phyloP scores from a whole-genome alignment of 64 coral and sea anemone genomes.

The Orbicella faveolata region DNA sequence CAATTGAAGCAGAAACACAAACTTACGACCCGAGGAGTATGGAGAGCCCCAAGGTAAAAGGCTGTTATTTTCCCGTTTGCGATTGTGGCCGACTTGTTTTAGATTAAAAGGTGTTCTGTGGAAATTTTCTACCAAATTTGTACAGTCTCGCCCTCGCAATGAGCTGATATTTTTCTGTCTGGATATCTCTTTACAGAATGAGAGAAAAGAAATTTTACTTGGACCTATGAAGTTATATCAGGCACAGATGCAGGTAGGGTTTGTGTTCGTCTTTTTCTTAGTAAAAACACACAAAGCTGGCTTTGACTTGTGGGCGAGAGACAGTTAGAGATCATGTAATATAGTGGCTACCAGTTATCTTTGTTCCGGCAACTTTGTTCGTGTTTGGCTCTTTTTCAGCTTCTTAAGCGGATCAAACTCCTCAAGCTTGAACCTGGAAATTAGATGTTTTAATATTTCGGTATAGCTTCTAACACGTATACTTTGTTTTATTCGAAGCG shows the following conservation, averaged over 20 bases:
- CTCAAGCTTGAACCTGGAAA: constrained; percentile 6
- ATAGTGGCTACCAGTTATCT: constrained; percentile 19
- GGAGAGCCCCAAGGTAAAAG: constrained; percentile 86
- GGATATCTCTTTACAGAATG: constrained; percentile 73
- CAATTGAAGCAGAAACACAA: constrained; percentile 97
- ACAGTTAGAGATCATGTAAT: constrained; percentile 48
- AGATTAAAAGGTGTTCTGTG: constrained; percentile 32
- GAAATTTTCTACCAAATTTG: constrained; percentile 21
- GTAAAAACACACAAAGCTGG: constrained; percentile 54
- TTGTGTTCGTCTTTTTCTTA: constrained; percentile 37
- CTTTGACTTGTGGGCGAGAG: constrained; percentile 53
- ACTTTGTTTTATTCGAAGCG: constrained; percentile 18
- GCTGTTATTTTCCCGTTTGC: constrained; percentile 60
- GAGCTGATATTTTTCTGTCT: constrained; percentile 38
- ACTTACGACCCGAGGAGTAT: constrained; percentile 89
- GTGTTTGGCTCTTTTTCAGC: background rate
- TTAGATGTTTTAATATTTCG: constrained; percentile 17
- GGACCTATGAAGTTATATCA: constrained; percentile 99
- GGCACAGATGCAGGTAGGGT: constrained; percentile 85
- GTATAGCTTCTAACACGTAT: constrained; percentile 16
- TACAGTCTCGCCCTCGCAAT: background rate
- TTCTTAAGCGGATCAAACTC: constrained; percentile 24
- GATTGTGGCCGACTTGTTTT: constrained; percentile 23
- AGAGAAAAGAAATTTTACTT: constrained; percentile 82
- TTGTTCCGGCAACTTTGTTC: background rate